Evolutionary conservation across 64 coral and sea anemone genomes (phyloP).

Genomic region (Anthopleura sola): DNA sequence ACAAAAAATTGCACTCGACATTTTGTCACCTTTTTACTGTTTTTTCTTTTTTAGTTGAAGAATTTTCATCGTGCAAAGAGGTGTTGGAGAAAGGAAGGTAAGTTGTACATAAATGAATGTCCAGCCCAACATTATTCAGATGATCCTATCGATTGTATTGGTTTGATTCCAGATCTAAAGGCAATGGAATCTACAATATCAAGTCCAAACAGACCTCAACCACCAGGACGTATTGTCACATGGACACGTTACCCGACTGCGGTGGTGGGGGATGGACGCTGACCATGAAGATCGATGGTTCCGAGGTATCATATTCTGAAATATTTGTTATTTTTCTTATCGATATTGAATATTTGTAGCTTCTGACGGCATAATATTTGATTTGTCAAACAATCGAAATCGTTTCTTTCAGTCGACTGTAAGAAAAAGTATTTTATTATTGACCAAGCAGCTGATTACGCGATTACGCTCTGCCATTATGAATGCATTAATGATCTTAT

Average conservation of each 20-base stretch:
- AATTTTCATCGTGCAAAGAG: not conserved
- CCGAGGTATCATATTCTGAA: not conserved
- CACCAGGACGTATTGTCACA: not conserved
- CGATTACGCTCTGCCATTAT: too few relatives aligned
- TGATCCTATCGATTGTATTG: too few relatives aligned
- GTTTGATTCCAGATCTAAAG: too few relatives aligned
- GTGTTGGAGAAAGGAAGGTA: not conserved
- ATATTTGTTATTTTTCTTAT: not conserved
- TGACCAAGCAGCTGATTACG: too few relatives aligned
- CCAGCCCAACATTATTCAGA: too few relatives aligned
- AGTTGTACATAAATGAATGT: not conserved
- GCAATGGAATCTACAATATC: conserved; percentile 4
- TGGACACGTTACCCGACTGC: not conserved
- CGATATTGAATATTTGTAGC: not conserved
- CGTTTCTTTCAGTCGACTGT: too few relatives aligned
- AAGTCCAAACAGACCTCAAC: too few relatives aligned
- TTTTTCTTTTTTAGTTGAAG: not conserved
- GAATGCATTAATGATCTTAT: too few relatives aligned
- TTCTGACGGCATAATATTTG: not conserved
- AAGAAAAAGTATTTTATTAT: too few relatives aligned
- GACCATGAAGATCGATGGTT: conserved; percentile 22
- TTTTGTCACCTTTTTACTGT: too few relatives aligned
- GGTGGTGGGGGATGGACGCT: conserved; percentile 31
- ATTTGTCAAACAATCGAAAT: not conserved
- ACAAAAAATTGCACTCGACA: too few relatives aligned